Conservation (phyloP, 2,888 invertebrate genomes). For the Siphonodentalium dalli region DNA sequence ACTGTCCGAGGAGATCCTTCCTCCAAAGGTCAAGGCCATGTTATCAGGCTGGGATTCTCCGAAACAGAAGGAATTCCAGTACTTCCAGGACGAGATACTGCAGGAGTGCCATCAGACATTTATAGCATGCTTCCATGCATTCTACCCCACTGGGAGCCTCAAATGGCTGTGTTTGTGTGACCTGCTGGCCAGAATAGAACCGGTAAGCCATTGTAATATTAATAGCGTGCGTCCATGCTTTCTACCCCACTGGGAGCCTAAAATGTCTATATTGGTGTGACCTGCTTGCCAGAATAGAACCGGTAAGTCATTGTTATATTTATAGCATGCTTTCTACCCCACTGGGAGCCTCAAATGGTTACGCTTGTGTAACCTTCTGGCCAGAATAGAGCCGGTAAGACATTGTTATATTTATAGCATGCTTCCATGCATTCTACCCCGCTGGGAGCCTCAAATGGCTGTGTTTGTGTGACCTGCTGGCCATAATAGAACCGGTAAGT, state of each 20-base stretch:
- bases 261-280: conserved; percentile 94
- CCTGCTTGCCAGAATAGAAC: conserved; percentile 54
- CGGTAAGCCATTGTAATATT: no score
- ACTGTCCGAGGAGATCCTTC: conserved; percentile 72
- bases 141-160: conserved; percentile 90
- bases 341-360: conserved; percentile 92
- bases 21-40: conserved; percentile 34
- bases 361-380: conserved; percentile 77
- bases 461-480: conserved; percentile 77
- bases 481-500: conserved; percentile 56
- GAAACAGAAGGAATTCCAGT: conserved; percentile 32
- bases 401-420: no score
- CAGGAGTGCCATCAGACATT: conserved; percentile 91
- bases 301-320: conserved; percentile 38
- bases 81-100: conserved; percentile 71
- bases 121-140: conserved; percentile 92
- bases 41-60: conserved; percentile 9
- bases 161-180: conserved; percentile 94
- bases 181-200: conserved; percentile 54
- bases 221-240: conserved; percentile 94
- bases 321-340: conserved; percentile 89
- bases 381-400: conserved; percentile 56
- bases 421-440: conserved; percentile 95
- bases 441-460: conserved; percentile 92
- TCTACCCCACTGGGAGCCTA: conserved; percentile 90